Evolutionary conservation across 2,797 vertebrate species (phyloP), one percentile per base, ranked within the genome.

Genomic region (Trematomus bernacchii): DNA sequence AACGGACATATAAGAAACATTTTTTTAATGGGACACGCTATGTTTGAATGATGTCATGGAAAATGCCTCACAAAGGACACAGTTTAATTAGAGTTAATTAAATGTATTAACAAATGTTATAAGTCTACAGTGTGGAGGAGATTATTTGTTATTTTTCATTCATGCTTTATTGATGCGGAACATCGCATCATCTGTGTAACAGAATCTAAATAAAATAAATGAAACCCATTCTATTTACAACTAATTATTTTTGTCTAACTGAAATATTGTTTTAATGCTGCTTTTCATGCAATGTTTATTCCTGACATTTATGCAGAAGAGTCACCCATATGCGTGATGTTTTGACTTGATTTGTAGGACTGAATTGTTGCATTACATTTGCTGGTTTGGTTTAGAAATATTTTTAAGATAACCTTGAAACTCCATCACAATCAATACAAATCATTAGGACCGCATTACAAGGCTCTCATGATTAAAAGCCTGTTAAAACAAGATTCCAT

Each of bases 361-460:
- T 55, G 3, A 30, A 0, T 48, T 42, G 46, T 54, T 12, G 59
- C n/a, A 47, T 64, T 40, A 60, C 51, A 46, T 46, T 21, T 44
- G 10, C 7, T 58, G 21, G 3, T 5, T 0, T 47, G 14, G 30
- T 47, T 77, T 19, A 74, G 63, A 21, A 66, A 64, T 76, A 70
- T 2, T 21, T 16, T 23, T 59, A 7, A 52, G 73, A 75, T 37
- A 69, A 76, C 60, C n/a, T 78, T 63, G 62, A 79, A 72, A 58
- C 13, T 65, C 46, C 50, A 40, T 48, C 12, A 48, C 59, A 83
- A 63, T 64, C 51, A 16, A 67, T 33, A 52, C 11, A 63, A 80
- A 73, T 72, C 59, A 76, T 69, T 69, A 68, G 15, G 40, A 61
- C 46, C 11, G 42, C 13, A 46, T 78, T 67, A 79, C 15, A 55